Conservation (phyloP, 2,113 vertebrate species). For the Phaethornis superciliosus region DNA sequence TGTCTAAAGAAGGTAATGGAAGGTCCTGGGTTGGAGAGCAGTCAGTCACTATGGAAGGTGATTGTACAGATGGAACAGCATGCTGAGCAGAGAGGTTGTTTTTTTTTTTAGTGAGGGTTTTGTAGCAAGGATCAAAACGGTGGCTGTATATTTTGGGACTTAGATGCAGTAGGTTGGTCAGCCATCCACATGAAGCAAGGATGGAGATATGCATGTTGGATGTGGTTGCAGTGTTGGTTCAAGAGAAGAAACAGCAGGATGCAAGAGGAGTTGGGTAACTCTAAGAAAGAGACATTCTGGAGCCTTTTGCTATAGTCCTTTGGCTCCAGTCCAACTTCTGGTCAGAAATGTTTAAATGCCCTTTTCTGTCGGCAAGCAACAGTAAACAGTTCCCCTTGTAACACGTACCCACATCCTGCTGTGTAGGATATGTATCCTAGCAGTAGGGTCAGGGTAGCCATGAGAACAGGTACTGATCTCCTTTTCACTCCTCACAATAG, state of each 20-base stretch:
- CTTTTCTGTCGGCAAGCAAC: background rate
- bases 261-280: background rate
- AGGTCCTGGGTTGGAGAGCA: background rate
- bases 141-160: background rate
- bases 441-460: background rate
- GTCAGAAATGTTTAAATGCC: background rate
- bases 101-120: background rate
- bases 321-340: background rate
- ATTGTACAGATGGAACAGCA: background rate
- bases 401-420: background rate
- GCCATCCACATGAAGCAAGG: background rate
- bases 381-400: background rate
- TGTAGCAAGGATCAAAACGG: background rate
- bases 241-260: background rate
- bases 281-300: background rate
- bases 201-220: background rate
- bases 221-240: background rate
- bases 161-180: background rate
- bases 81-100: background rate
- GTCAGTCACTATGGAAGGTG: background rate
- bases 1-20: background rate
- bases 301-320: background rate
- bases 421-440: background rate
- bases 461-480: background rate
- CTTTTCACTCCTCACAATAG: background rate